Conservation (phyloP, 2,113 vertebrate genomes). For the Lycocorax pyrrhopterus region DNA sequence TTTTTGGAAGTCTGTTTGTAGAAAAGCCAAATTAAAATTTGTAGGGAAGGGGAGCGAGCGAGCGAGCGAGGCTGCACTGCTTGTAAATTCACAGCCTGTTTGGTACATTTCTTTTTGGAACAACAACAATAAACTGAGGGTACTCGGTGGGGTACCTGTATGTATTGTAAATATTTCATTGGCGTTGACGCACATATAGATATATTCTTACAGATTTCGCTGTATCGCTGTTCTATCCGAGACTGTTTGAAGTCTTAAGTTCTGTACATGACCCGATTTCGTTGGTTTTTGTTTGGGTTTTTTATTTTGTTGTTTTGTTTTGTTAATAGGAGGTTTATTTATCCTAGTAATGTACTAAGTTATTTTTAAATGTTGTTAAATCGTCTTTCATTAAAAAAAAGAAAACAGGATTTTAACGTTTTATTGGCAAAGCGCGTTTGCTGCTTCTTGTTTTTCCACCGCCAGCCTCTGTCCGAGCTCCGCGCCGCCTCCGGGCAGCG, state of each 20-base stretch:
- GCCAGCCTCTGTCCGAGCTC: slow-evolving; percentile 36
- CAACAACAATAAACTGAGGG: slow-evolving; percentile 71
- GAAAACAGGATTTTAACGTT: slow-evolving; percentile 84
- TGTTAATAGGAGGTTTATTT: slow-evolving; percentile 87
- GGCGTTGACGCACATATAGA: slow-evolving; percentile 88
- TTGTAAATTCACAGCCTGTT: slow-evolving; percentile 87
- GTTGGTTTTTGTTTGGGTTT: slow-evolving; percentile 33
- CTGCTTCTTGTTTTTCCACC: slow-evolving; percentile 42
- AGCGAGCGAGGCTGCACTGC: slow-evolving; percentile 73
- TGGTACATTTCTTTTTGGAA: slow-evolving; percentile 81
- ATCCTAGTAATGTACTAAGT: slow-evolving; percentile 90
- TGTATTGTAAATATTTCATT: slow-evolving; percentile 96
- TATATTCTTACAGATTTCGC: slow-evolving; percentile 94
- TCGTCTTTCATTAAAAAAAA: slow-evolving; percentile 91
- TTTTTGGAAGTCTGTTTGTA: slow-evolving; percentile 83
- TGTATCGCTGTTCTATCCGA: slow-evolving; percentile 91
- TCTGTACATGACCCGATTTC: slow-evolving; percentile 84
- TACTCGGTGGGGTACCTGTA: slow-evolving; percentile 74
- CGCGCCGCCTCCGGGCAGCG: neutral
- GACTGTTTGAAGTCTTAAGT: slow-evolving; percentile 80
- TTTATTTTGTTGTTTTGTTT: slow-evolving; percentile 38
- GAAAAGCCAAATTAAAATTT: slow-evolving; percentile 72
- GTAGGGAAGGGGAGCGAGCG: slow-evolving; percentile 30
- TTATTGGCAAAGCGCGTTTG: slow-evolving; percentile 71
- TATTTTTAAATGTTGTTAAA: slow-evolving; percentile 91